Evolutionary conservation across 2,797 vertebrate species (phyloP).

Genomic region (Syndactyla subalaris): DNA sequence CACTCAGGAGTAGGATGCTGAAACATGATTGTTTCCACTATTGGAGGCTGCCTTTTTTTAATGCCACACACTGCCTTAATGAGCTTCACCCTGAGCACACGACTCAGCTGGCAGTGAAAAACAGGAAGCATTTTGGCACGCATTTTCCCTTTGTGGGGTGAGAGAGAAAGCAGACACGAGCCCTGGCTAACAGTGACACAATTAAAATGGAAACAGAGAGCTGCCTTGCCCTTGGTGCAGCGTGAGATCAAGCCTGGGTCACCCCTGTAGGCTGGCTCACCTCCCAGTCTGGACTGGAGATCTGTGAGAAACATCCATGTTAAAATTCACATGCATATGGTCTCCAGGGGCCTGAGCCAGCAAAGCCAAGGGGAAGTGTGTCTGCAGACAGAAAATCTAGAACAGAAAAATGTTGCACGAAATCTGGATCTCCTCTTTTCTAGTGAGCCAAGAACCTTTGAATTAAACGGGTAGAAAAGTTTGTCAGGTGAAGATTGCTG

Average conservation of each 20-base stretch:
- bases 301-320: fast-evolving
- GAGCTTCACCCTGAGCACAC: neutral
- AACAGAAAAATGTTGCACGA: neutral
- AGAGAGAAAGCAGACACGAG: slow-evolving; percentile 39
- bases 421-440: neutral
- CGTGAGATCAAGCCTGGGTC: neutral
- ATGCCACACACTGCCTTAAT: slow-evolving; percentile 22
- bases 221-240: neutral
- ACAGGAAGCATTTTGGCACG: slow-evolving; percentile 62
- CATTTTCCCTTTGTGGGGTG: slow-evolving; percentile 49
- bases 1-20: slow-evolving; percentile 1
- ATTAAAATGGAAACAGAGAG: slow-evolving; percentile 45
- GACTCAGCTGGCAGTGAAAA: slow-evolving; percentile 58
- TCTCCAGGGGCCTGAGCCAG: neutral
- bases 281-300: neutral
- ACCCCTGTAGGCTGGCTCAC: neutral
- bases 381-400: neutral
- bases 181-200: slow-evolving; percentile 37
- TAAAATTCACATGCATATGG: neutral
- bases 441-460: neutral
- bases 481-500: neutral
- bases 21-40: slow-evolving; percentile 9
- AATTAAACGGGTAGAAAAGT: neutral
- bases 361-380: neutral
- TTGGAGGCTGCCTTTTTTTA: neutral